These are phyloP conservation scores for Chrysaora quinquecirrha DNA, from an alignment of 30 jellyfish, hydroid and myxozoan genomes.

Conservation along the genomic window DNA sequence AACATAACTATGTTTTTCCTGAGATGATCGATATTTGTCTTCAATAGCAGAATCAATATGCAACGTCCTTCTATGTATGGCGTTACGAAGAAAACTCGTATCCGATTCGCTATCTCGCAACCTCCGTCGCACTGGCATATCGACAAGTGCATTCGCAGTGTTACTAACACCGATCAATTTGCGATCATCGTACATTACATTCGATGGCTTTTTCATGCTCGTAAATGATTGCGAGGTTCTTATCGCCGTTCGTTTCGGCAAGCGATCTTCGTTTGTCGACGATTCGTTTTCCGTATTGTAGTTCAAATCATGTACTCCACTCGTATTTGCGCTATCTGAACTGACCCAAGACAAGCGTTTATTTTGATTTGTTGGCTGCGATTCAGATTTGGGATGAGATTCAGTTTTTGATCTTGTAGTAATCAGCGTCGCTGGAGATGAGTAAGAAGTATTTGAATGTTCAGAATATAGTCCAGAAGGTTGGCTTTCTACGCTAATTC, in stretches of 20 bases:
- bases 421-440: conserved; percentile 4
- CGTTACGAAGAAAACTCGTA: conserved; percentile 72
- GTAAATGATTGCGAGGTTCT: conserved; percentile 34
- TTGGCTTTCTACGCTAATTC: conserved; percentile 96
- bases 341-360: conserved; percentile 93
- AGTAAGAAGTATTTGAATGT: conserved; percentile 17
- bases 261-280: conserved; percentile 21
- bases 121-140: conserved; percentile 57
- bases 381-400: conserved; percentile 22
- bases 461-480: conserved; percentile 84
- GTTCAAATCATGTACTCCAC: conserved; percentile 86
- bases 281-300: conserved; percentile 46
- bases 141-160: conserved; percentile 60
- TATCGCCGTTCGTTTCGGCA: conserved; percentile 18
- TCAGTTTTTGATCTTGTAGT: conserved; percentile 49
- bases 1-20: not conserved
- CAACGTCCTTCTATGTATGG: conserved; percentile 78
- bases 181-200: not conserved
- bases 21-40: not conserved
- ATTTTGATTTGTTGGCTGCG: conserved; percentile 19
- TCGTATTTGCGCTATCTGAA: conserved; percentile 86
- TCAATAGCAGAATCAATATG: conserved; percentile 70
- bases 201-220: conserved; percentile 28
- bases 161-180: not conserved
- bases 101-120: conserved; percentile 48